Percentiles rank a stretch among this genome's conserved stretches.
phyloP scores from a whole-genome alignment of 2,797 vertebrate species.

The Hippoglossus hippoglossus region DNA sequence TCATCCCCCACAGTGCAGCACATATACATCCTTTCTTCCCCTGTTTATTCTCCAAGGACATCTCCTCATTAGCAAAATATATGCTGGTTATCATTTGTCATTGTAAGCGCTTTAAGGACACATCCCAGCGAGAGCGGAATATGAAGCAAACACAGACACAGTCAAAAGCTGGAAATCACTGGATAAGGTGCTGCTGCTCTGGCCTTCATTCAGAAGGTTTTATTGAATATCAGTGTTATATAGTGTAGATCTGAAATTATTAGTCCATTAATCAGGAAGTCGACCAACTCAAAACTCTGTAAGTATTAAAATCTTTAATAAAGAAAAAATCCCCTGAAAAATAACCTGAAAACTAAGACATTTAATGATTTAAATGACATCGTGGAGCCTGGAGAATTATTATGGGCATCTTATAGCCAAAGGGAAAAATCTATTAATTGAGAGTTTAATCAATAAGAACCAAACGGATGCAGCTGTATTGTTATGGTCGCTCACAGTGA shows the following conservation, averaged over 20 bases:
- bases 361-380: neutral
- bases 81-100: conserved; percentile 74
- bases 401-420: too few species aligned
- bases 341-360: neutral
- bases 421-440: too few species aligned
- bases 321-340: neutral
- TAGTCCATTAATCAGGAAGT: neutral
- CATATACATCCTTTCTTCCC: conserved; percentile 71
- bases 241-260: neutral
- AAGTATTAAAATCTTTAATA: too few species aligned
- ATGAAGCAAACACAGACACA: conserved; percentile 36
- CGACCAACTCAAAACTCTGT: too few species aligned
- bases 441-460: neutral
- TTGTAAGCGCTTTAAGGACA: conserved; percentile 65
- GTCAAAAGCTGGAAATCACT: conserved; percentile 11
- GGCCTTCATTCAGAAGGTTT: conserved; percentile 18
- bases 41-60: conserved; percentile 74
- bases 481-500: neutral
- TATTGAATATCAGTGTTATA: neutral
- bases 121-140: conserved; percentile 33
- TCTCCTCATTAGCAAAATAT: conserved; percentile 78
- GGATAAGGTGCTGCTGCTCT: neutral
- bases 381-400: too few species aligned
- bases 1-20: conserved; percentile 75
- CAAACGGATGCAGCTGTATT: neutral